Conservation (phyloP, 2,113 vertebrate genomes). For the Cyphomyrus discorhynchus region DNA sequence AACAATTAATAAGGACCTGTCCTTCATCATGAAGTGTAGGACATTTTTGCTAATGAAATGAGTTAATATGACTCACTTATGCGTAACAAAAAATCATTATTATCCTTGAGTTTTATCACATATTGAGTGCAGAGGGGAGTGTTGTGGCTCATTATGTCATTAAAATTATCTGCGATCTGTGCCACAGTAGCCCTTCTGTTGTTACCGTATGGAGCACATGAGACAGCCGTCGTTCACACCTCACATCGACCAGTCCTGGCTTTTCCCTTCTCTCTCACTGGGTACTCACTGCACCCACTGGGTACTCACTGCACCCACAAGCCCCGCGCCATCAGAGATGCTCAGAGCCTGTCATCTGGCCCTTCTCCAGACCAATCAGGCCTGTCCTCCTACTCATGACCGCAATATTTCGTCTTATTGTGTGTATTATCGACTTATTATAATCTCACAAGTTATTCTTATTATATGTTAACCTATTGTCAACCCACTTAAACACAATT, state of each 20-base stretch:
- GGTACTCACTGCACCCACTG: too few species aligned
- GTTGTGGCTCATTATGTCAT: neutral
- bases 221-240: neutral
- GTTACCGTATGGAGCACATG: neutral
- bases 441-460: neutral
- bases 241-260: neutral
- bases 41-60: neutral
- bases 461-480: neutral
- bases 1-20: neutral
- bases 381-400: neutral
- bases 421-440: neutral
- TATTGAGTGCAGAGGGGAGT: neutral
- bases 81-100: neutral
- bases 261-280: neutral
- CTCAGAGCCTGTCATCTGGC: neutral
- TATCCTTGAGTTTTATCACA: neutral
- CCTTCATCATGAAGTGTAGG: neutral
- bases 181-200: neutral
- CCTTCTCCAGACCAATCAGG: neutral
- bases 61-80: neutral
- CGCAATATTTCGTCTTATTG: neutral
- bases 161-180: neutral
- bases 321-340: neutral
- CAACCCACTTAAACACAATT: neutral
- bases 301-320: too few species aligned